phyloP scores from a whole-genome alignment of 2,113 vertebrate species.

The Craseonycteris thonglongyai region DNA sequence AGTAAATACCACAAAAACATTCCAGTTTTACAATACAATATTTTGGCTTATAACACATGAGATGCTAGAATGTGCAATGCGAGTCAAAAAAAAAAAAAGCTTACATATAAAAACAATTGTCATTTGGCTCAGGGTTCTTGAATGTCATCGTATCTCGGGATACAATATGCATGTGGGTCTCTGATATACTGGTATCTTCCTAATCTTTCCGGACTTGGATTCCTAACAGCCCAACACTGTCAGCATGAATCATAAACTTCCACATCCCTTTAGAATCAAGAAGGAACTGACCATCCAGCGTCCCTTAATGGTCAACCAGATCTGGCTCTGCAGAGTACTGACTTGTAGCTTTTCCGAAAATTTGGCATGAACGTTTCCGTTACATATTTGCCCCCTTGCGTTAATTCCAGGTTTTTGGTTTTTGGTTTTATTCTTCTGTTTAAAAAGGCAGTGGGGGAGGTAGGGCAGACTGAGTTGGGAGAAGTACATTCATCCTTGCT shows the following conservation, averaged over 20 bases:
- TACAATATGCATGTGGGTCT: slow-evolving; percentile 39
- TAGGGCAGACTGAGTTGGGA: neutral
- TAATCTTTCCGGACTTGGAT: neutral
- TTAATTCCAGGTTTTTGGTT: neutral
- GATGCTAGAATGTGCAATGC: slow-evolving; percentile 51
- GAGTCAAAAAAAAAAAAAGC: slow-evolving; percentile 65
- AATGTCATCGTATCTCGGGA: slow-evolving; percentile 38
- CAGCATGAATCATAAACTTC: neutral
- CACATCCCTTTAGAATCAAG: neutral
- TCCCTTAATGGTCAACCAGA: neutral
- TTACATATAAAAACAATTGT: slow-evolving; percentile 30
- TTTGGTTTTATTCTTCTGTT: neutral
- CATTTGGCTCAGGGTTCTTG: slow-evolving; percentile 70
- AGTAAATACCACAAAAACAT: neutral
- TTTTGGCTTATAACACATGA: slow-evolving; percentile 25
- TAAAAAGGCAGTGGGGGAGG: neutral
- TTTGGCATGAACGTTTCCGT: slow-evolving; percentile 15
- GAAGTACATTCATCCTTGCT: slow-evolving; percentile 41
- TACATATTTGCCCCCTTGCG: neutral
- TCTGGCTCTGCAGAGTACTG: slow-evolving; percentile 24
- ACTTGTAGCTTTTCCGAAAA: neutral
- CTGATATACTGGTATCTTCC: slow-evolving; percentile 28
- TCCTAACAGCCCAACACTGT: neutral
- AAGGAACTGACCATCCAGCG: neutral
- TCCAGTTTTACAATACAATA: neutral